Base-by-base conservation (phyloP, 2,113 vertebrate species). In the Oreocharis arfaki region DNA sequence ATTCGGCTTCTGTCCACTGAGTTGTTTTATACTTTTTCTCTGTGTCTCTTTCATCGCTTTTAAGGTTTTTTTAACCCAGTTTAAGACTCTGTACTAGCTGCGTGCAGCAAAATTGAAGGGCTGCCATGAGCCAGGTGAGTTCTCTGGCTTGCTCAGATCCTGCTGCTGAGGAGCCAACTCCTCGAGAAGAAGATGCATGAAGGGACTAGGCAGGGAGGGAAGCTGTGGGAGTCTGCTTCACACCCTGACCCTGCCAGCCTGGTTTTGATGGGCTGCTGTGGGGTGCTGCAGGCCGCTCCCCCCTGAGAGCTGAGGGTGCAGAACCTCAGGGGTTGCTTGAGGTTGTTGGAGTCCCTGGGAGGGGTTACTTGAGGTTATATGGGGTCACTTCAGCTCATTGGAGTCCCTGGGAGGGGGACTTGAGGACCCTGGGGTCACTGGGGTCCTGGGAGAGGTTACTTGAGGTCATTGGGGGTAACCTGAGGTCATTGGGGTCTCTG, bases 11-110 rank as follows among this genome's bases (percentile, higher is more conserved):
- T 92, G 76, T 59, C 79, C 23, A 8, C 23, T 82, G 53, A 90
- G 59, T 67, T 91, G 56, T 93, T 96, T 90, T 88, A 84, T 90
- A 96, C 67, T 79, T 92, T 74, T 97, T 81, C 55, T 84, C 53
- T 63, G 33, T 87, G 44, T 95, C n/a, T n/a, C n/a, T n/a, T n/a
- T 90, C 3, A 69, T 83, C 24, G 60, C 93, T 46, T 89, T 85
- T 68, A 78, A 78, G 16, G 27, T 80, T 67, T 71, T 57, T 80
- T 87, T 87, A 97, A 95, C 91, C 67, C 44, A 67, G 46, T 94
- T 94, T 95, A 87, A 68, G 24, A 39, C 73, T 93, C 68, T 90
- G 8, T 93, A 70, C 39, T 78, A 92, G 21, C 4, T 80, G 57
- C 18, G 13, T 78, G 78, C 30, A 26, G 50, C 41, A 56, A 47